Evolutionary conservation across 2,113 vertebrate species (phyloP).

Genomic region (Lamprologus callipterus): DNA sequence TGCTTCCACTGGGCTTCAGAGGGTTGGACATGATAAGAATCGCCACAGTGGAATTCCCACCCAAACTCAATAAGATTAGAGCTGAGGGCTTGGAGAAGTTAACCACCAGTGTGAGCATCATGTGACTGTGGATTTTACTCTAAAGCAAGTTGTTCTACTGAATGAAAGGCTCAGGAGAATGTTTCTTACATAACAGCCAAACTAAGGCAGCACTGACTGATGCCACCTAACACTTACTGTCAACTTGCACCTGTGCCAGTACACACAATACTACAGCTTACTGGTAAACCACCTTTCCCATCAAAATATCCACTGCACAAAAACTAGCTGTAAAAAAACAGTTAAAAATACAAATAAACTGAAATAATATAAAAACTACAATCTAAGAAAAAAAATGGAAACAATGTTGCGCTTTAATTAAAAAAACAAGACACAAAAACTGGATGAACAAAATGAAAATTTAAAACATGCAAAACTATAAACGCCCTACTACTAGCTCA

Average conservation of each 20-base stretch:
- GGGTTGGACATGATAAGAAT: background rate
- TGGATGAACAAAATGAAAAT: background rate
- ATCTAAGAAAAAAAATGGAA: background rate
- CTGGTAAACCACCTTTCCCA: background rate
- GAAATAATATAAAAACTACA: background rate
- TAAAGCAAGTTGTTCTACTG: background rate
- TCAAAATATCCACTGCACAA: background rate
- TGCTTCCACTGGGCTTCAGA: background rate
- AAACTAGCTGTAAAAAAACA: background rate
- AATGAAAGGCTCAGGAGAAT: background rate
- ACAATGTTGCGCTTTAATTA: background rate
- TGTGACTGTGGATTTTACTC: slow-evolving; percentile 48
- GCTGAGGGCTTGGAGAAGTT: background rate
- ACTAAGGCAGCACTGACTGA: background rate
- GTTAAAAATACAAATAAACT: background rate
- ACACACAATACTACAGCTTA: background rate
- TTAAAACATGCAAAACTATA: background rate
- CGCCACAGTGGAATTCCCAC: background rate
- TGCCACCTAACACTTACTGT: background rate
- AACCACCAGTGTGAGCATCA: slow-evolving; percentile 1
- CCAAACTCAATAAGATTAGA: slow-evolving; percentile 31
- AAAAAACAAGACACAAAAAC: background rate
- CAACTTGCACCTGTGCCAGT: background rate
- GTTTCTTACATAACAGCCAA: background rate
- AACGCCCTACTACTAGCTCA: background rate